Base-by-base conservation (phyloP, 2,113 vertebrate genomes). In the Paramormyrops kingsleyae region DNA sequence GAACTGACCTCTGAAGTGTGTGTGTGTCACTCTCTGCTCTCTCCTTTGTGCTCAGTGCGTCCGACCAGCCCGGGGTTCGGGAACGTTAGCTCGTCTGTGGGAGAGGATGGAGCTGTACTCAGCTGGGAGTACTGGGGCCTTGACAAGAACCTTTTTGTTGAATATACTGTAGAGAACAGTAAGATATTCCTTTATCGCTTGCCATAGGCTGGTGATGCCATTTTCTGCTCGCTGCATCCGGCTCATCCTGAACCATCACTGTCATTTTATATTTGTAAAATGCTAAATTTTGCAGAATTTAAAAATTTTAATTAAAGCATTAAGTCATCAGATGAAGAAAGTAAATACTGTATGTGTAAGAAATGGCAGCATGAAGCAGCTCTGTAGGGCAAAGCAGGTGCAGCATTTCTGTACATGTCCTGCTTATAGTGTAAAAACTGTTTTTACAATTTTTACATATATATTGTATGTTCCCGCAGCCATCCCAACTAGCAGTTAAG, bases 131-230 rank as follows among this genome's bases (percentile, higher is more conserved):
- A 97, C 97, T 96, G 96, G 96, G 97, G 97, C 96, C 96, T 96
- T 93, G 97, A 98, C 94, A 96, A 95, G 93, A 98, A 95, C 96
- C 95, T 99, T 95, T 98, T 96, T 97, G 94, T 99, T 98, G 97
- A 99, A 95, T 99, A 98, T 97, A 96, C 95, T 95, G 95, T 98
- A 96, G 97, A 97, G 94, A 97, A 97, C 97, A 99, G 97, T 99
- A 99, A 99, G 98, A 95, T 94, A 93, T 92, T 27, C 91, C 95
- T 96, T 95, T 12, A 24, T 87, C 15, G 88, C 91, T 95, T 59
- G 50, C 19, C 53, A 19, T 24, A 89, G 39, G 39, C 35, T 47
- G 17, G 0, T 85, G 85, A 88, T 89, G 90, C 89, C 91, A 35
- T 53, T 89, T 84, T 7, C 31, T 62, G 52, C 27, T 85, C 39